Base-by-base conservation (phyloP, 1,140 invertebrate genomes). In the Coelopa frigida region DNA sequence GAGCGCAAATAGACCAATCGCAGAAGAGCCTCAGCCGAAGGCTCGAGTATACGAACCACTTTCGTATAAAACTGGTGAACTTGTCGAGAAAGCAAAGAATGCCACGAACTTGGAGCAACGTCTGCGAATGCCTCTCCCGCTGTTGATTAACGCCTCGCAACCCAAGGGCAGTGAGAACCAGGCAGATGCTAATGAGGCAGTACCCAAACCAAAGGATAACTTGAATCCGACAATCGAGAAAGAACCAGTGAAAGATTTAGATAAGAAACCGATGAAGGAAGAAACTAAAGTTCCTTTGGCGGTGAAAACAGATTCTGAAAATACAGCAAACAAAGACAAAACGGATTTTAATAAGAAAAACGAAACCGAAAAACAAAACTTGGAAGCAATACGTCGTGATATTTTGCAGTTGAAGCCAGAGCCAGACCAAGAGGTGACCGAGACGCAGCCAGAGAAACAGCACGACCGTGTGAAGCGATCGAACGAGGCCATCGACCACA, bases 351-450 rank as follows among this genome's bases (percentile, higher is more conserved):
- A n/a, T n/a, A n/a, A n/a, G n/a, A n/a, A n/a, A n/a, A 57, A 44
- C n/a, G 51, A 53, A 29, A 39, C 54, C 1, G 51, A 55, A 5
- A 51, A 50, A 7, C 56, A 54, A 5, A 68, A 65, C 40, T 54
- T 68, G 1, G 64, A 68, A 27, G 59, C 64, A 17, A 68, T 68
- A 24, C 44, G 64, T 4, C 42, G 64, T 0, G 64, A 68, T 21
- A 38, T 68, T 40, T 42, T 68, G 21, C 51, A 66, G 6, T 31
- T 61, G 6, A 52, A 53, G 17, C 35, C n/a, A 50, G 12, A 33
- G 31, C 6, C 12, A 33, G 8, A 35, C 43, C 5, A 47, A 24
- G 4, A 53, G 48, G 31, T 39, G n/a, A 18, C 44, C 26, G 33
- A 26, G 12, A 22, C 38, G 53, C 15, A 35, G 51, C 4, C n/a